Percentiles rank a stretch among this genome's conserved stretches.
These are phyloP conservation scores for Odocoileus hemionus DNA, from an alignment of 2,113 vertebrate genomes.

Conservation along the genomic window DNA sequence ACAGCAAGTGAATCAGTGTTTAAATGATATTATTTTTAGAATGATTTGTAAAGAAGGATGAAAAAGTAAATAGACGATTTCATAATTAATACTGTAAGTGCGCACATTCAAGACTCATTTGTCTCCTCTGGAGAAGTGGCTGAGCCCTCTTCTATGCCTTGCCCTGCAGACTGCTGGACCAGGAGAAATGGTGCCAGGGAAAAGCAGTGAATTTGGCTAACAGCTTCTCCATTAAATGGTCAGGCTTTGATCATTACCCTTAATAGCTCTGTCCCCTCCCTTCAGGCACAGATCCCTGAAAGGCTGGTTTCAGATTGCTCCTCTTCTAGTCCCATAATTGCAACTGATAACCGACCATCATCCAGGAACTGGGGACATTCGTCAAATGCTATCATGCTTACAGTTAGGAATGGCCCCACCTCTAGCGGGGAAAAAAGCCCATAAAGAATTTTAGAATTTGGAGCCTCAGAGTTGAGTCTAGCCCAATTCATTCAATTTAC, in stretches of 20 bases:
- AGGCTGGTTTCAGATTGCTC: background rate
- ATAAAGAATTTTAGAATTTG: background rate
- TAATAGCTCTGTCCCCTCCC: background rate
- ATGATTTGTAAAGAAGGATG: constrained; percentile 32
- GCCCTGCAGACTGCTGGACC: background rate
- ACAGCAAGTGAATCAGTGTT: constrained; percentile 64
- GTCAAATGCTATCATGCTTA: background rate
- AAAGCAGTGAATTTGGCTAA: constrained; percentile 43
- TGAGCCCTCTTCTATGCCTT: background rate
- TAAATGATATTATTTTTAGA: constrained; percentile 69
- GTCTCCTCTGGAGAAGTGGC: background rate
- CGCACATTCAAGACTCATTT: constrained; percentile 54
- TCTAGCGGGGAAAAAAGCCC: background rate
- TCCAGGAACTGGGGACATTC: background rate
- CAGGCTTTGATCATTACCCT: background rate
- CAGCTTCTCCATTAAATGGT: background rate
- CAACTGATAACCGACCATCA: background rate
- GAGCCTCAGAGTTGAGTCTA: background rate
- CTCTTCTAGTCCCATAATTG: background rate
- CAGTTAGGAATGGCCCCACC: background rate
- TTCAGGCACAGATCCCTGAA: background rate
- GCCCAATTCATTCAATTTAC: background rate
- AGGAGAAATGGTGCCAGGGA: background rate
- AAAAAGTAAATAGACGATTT: constrained; percentile 70
- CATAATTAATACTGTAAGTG: constrained; percentile 72